Evolutionary conservation across 1,140 invertebrate species (phyloP), one percentile per base, ranked within the genome.

Genomic region (Apis florea): DNA sequence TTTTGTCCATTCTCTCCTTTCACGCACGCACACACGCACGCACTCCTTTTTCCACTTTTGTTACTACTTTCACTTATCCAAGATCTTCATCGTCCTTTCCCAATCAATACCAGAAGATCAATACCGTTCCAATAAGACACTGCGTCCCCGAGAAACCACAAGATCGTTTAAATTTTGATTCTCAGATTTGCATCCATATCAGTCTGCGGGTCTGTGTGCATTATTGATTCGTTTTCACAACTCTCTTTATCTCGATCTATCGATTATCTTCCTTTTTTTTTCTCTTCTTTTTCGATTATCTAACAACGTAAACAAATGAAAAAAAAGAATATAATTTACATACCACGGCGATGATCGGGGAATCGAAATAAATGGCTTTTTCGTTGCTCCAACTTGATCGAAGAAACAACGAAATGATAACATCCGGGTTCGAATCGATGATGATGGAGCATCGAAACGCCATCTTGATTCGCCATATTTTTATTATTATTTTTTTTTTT

Each of bases 131-230:
- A 21, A 40, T 83, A 88, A 87, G 79, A 88, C 83, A 84, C 85
- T 72, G 81, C 68, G 80, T 56, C 61, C 31, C 73, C 67, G 61
- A 84, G 68, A 51, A 73, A 76, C 54, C 68, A 56, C 80, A 69
- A 83, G 80, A 85, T 74, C 51, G 53, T 26, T 40, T 4, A 71
- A 85, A 90, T 90, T 89, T 91, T 89, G 90, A 92, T 92, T 91
- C 76, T 85, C 80, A 89, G 84, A 87, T 85, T 90, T 83, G 51
- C 80, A 84, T 81, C 79, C 85, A 71, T 75, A 58, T 89, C 87
- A 85, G 88, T 91, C 88, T 86, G 83, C 85, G 89, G 90, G 89
- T 92, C 91, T 90, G 89, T 91, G 90, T 91, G 90, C 89, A 91
- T 89, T 83, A 17, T 26, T 40, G 78, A 78, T 88, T 75, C 51